Conservation (phyloP, 2,113 vertebrate species). For the Nanger granti region DNA sequence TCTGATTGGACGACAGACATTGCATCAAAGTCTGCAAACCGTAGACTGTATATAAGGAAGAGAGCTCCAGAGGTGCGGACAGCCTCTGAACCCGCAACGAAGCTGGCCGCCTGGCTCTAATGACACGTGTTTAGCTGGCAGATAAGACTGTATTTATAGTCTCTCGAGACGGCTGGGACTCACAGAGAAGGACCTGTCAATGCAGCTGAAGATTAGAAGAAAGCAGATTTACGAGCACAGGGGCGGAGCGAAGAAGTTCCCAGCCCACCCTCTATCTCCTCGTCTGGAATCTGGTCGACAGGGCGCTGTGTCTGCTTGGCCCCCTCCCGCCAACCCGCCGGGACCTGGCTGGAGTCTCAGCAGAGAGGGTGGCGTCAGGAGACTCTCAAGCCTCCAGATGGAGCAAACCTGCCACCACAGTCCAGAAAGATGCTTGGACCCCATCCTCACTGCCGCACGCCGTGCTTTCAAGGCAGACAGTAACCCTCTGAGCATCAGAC, state of each 20-base stretch:
- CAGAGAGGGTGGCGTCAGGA: background rate
- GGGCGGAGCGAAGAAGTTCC: background rate
- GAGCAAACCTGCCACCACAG: fast-evolving
- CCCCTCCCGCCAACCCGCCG: fast-evolving
- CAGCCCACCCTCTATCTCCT: background rate
- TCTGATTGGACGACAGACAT: background rate
- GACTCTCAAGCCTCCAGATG: background rate
- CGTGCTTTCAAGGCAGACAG: background rate
- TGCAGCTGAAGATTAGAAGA: background rate
- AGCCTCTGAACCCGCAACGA: background rate
- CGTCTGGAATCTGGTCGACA: background rate
- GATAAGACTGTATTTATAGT: background rate
- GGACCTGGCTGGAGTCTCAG: fast-evolving
- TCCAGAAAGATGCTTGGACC: background rate
- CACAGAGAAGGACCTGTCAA: background rate
- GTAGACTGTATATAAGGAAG: background rate
- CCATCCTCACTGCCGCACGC: fast-evolving
- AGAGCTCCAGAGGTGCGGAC: background rate
- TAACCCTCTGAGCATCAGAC: background rate
- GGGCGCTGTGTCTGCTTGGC: fast-evolving
- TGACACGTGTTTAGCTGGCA: background rate
- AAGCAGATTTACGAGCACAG: background rate
- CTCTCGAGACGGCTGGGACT: background rate
- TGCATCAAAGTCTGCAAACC: background rate
- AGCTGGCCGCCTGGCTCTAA: background rate